Percentiles rank a stretch among this genome's conserved stretches.
These are phyloP conservation scores for Apotomis turbidana DNA, from an alignment of 2,888 invertebrate species.

Conservation along the genomic window DNA sequence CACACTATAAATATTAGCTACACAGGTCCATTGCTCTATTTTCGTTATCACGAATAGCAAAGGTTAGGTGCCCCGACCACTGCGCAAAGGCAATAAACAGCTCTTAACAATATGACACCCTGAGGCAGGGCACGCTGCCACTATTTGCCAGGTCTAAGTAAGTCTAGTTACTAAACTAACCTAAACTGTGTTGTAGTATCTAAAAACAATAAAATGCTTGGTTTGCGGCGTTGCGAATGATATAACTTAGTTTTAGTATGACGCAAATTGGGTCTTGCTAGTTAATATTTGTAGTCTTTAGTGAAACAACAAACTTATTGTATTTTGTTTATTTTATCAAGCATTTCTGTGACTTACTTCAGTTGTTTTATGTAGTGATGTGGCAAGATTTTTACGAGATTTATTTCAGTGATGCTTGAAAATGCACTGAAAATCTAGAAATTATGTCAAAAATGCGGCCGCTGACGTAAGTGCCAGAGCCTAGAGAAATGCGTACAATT, in stretches of 20 bases:
- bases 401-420: too few species aligned
- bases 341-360: too few species aligned
- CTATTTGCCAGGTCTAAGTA: conserved; percentile 17
- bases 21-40: conserved; percentile 13
- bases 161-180: conserved; percentile 24
- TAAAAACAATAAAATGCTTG: background rate
- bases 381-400: too few species aligned
- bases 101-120: conserved; percentile 16
- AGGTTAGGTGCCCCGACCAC: conserved; percentile 9
- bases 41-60: conserved; percentile 14
- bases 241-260: conserved; percentile 1
- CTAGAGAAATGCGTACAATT: too few species aligned
- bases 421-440: too few species aligned
- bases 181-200: conserved; percentile 18
- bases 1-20: conserved; percentile 2
- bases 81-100: conserved; percentile 17
- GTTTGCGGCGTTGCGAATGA: background rate
- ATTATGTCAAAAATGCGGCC: too few species aligned
- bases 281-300: too few species aligned
- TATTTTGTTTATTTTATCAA: too few species aligned
- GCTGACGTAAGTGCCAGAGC: too few species aligned
- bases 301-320: too few species aligned
- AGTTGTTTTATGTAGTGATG: too few species aligned
- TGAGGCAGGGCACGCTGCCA: conserved; percentile 21
- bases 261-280: background rate